Evolutionary conservation across 2,113 vertebrate genomes (phyloP), one percentile per base, ranked within the genome.

Genomic region (Sebastes schlegelii): DNA sequence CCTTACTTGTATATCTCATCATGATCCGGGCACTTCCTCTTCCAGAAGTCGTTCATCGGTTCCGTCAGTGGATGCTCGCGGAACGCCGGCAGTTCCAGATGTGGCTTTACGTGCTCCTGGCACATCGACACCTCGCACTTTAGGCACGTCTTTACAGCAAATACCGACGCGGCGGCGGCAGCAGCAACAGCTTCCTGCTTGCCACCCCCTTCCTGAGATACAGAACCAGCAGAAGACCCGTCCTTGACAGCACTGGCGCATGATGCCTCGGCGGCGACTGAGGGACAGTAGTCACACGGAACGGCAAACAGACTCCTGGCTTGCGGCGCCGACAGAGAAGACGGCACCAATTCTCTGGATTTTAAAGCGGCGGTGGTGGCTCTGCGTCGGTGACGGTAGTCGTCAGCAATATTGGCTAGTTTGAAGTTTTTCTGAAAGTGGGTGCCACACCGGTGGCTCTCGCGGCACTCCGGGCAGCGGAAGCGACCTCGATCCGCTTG

Each of bases 71-170:
- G 92, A 79, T 96, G 95, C n/a, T 93, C 91, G 1, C 91, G 85
- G 69, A 95, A 96, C 0, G 93, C 93, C 0, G 92, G 94, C 23
- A 95, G 87, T 23, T 95, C 93, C 83, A 95, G 88, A 65, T 96
- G 95, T 9, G 94, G 94, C 80, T 86, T 90, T 0, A 95, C 71
- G 16, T 96, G 95, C 73, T 94, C 89, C 68, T 83, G 74, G 55
- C 95, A 96, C 95, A 96, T 95, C 0, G 95, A 96, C 78, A 96
- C 95, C 88, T 96, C 95, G 1, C 96, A 96, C 72, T 95, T 95
- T 65, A 96, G 91, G 49, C 95, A 96, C 8, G 93, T 95, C 83
- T 93, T 96, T 8, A 96, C 89, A 0, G 95, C 96, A 7, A 85
- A 72, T 14, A 4, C 46, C 0, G 70, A 51, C 4, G 0, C 13